Evolutionary conservation across 2,113 vertebrate genomes (phyloP).

Genomic region (Neofelis nebulosa): DNA sequence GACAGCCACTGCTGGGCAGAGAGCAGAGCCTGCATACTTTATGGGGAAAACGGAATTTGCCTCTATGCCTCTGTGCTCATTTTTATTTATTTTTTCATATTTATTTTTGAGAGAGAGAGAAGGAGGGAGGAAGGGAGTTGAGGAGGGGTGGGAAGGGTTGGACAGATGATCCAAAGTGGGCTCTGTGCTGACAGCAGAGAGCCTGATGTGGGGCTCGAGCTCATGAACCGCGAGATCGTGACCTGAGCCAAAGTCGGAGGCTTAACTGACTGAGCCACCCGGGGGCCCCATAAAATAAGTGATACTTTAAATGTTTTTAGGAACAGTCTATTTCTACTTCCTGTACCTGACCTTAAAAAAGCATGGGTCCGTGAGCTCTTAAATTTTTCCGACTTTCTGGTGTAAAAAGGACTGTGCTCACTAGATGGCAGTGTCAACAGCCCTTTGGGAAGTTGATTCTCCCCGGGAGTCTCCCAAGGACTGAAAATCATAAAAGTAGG

Average conservation of each 20-base stretch:
- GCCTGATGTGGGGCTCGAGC: no score
- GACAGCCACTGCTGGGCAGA: background rate
- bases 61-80: background rate
- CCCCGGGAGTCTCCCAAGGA: background rate
- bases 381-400: background rate
- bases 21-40: background rate
- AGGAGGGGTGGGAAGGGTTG: no score
- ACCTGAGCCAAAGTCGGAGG: accelerated
- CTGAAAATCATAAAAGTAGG: background rate
- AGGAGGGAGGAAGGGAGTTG: no score
- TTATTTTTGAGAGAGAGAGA: no score
- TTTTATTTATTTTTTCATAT: background rate
- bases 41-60: background rate
- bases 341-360: background rate
- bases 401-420: background rate
- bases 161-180: no score
- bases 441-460: background rate
- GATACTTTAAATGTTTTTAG: background rate
- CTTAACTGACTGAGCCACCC: no score
- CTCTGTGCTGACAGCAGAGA: no score
- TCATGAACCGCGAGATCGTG: no score
- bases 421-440: constrained; percentile 75
- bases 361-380: background rate
- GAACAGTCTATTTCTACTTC: background rate
- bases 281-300: no score